Conservation (phyloP, 2,888 invertebrate species). For the Microchrysa polita region DNA sequence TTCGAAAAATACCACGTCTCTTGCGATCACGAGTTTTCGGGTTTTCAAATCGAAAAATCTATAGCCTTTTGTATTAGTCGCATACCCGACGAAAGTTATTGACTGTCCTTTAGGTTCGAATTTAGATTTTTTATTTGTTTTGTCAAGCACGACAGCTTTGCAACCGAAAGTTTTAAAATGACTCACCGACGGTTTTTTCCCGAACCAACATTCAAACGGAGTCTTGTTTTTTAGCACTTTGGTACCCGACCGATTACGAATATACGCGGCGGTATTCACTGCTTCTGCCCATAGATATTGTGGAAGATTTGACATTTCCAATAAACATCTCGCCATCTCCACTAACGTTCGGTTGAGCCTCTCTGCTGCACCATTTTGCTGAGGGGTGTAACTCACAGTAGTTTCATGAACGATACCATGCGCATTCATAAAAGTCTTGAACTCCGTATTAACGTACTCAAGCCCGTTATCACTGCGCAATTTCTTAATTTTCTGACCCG, state of each 20-base stretch:
- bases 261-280: neutral
- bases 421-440: neutral
- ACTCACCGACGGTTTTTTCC: neutral
- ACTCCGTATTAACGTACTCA: slow-evolving; percentile 25
- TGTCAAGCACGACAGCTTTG: neutral
- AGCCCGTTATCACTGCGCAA: neutral
- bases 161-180: neutral
- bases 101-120: too few species aligned
- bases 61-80: too few species aligned
- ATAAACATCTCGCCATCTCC: neutral
- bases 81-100: too few species aligned
- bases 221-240: neutral
- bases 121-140: too few species aligned
- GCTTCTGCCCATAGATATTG: neutral
- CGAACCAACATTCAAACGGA: neutral
- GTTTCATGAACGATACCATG: slow-evolving; percentile 35
- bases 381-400: neutral
- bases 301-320: neutral
- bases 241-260: neutral
- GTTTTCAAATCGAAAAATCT: too few species aligned
- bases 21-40: too few species aligned
- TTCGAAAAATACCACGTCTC: too few species aligned
- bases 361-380: neutral
- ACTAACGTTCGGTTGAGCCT: neutral
- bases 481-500: too few species aligned